Percentiles rank a stretch among this genome's conserved stretches.
These are phyloP conservation scores for Heterotilapia buettikoferi DNA, from an alignment of 2,113 vertebrate genomes.

Conservation along the genomic window DNA sequence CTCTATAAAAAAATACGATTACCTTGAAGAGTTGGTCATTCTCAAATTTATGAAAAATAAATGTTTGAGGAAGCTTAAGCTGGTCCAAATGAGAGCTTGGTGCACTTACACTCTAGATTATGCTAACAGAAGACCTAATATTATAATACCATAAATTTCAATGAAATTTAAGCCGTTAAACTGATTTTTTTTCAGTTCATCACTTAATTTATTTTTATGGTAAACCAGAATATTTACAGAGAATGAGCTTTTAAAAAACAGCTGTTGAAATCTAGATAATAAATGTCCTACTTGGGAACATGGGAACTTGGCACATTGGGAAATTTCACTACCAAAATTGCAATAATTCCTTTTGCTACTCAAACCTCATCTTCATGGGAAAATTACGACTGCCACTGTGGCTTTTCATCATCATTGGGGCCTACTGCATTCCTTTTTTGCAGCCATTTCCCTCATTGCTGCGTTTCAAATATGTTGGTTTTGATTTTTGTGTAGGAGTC, in stretches of 20 bases:
- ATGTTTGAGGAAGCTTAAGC: background rate
- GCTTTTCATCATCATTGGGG: background rate
- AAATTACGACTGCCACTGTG: slow-evolving; percentile 12
- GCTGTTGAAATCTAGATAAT: background rate
- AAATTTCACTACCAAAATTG: background rate
- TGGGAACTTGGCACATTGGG: background rate
- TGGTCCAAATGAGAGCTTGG: background rate
- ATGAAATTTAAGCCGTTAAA: background rate
- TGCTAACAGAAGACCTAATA: background rate
- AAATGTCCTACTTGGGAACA: background rate
- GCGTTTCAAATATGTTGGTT: background rate
- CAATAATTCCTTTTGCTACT: background rate
- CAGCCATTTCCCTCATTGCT: background rate
- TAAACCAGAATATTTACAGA: background rate
- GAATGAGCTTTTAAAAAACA: background rate
- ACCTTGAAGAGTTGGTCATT: background rate
- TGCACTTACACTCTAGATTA: background rate
- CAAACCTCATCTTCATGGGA: background rate
- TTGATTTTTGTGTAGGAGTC: background rate
- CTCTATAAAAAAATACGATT: background rate
- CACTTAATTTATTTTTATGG: background rate
- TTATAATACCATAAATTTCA: background rate
- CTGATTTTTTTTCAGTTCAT: background rate
- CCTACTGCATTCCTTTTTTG: background rate
- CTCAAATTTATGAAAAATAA: background rate